These are phyloP conservation scores for Microcebus jonahi DNA, from an alignment of 2,113 vertebrate genomes.

Conservation along the genomic window DNA sequence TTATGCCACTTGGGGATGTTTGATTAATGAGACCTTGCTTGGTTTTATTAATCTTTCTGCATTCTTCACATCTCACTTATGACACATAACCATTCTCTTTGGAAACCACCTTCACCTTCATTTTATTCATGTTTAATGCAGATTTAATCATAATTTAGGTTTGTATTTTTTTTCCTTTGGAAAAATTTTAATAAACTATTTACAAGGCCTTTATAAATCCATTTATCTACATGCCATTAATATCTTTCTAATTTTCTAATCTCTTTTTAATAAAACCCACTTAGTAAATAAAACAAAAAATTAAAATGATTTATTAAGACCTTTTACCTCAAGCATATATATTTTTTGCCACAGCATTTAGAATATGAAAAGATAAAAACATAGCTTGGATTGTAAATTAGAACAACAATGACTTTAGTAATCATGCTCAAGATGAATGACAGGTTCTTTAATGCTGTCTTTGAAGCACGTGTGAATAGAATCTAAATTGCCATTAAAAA, in stretches of 20 bases:
- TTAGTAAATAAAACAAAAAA: not conserved
- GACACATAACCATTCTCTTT: conserved; percentile 58
- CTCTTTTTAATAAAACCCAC: not conserved
- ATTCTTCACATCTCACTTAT: conserved; percentile 59
- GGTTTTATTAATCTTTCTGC: conserved; percentile 74
- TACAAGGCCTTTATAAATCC: conserved; percentile 27
- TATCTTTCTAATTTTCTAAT: conserved; percentile 2
- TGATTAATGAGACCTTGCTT: conserved; percentile 72
- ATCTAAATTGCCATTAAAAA: not conserved
- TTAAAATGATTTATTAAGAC: conserved; percentile 45
- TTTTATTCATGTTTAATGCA: conserved; percentile 61
- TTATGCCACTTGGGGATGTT: conserved; percentile 51
- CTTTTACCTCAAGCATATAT: not conserved
- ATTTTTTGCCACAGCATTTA: not conserved
- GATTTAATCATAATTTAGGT: conserved; percentile 51
- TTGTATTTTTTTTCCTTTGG: not conserved
- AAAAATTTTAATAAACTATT: conserved; percentile 16
- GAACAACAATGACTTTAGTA: not conserved
- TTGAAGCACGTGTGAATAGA: not conserved
- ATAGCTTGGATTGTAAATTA: not conserved
- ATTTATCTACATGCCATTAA: conserved; percentile 41
- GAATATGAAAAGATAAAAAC: not conserved
- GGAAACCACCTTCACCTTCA: conserved; percentile 65
- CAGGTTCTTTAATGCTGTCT: not conserved
- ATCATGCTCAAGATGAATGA: not conserved